These are phyloP conservation scores for Heterochromis multidens DNA, from an alignment of 2,113 vertebrate genomes.

Conservation along the genomic window DNA sequence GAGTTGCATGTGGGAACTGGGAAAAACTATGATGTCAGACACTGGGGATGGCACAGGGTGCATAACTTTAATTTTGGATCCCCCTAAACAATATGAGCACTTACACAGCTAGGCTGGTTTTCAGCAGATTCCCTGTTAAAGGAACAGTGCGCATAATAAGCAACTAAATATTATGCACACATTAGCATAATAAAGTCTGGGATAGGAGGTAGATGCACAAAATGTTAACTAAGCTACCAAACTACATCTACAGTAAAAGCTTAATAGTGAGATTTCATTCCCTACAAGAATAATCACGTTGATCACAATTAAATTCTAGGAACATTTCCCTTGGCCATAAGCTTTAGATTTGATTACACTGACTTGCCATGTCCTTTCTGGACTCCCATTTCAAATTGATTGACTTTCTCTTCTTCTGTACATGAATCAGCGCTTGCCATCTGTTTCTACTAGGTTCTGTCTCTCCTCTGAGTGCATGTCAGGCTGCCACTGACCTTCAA, in stretches of 20 bases:
- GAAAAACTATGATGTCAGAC: too few relatives aligned
- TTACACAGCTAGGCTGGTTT: neutral
- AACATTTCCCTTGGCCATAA: neutral
- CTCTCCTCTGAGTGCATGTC: neutral
- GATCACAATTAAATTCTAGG: neutral
- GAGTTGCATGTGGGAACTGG: too few relatives aligned
- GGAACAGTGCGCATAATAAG: neutral
- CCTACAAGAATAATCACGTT: neutral
- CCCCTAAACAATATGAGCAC: neutral
- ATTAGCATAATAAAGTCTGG: neutral
- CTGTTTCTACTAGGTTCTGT: neutral
- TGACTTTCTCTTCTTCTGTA: neutral
- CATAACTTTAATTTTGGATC: neutral
- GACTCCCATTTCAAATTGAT: conserved; percentile 18
- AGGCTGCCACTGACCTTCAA: conserved; percentile 31
- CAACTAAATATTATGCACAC: neutral
- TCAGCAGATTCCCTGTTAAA: neutral
- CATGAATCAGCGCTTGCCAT: conserved; percentile 3
- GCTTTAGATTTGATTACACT: neutral
- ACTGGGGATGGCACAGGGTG: too few relatives aligned
- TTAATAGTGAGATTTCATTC: neutral
- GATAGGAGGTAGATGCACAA: neutral
- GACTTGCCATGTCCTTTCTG: conserved; percentile 8
- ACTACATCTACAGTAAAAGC: neutral
- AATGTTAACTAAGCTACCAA: neutral